phyloP scores from a whole-genome alignment of 2,797 vertebrate species.

The Lutjanus argentimaculatus region DNA sequence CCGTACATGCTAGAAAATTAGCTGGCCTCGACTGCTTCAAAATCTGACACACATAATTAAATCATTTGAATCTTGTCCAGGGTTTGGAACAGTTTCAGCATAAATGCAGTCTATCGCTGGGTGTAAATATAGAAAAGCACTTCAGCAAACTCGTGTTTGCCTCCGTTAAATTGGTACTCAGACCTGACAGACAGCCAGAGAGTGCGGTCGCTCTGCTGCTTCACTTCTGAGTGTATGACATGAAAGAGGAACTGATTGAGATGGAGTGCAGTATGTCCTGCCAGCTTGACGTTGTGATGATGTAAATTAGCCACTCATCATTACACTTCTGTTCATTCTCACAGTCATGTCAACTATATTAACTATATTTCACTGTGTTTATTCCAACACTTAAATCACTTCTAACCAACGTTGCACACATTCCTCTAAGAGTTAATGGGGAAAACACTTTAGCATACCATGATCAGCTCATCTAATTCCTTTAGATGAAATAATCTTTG shows the following conservation, averaged over 20 bases:
- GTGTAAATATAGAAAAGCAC: background rate
- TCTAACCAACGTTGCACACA: no score
- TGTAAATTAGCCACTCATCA: conserved; percentile 27
- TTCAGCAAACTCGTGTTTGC: background rate
- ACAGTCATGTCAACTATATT: background rate
- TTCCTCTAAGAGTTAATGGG: background rate
- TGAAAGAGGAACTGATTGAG: conserved; percentile 24
- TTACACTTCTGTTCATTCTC: background rate
- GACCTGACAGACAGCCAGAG: conserved; percentile 1
- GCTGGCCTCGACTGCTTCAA: no score
- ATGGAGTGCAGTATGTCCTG: conserved; percentile 6
- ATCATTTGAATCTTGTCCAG: background rate
- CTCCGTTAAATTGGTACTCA: conserved; percentile 8
- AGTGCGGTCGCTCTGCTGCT: conserved; percentile 8
- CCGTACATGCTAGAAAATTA: no score
- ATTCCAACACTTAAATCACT: background rate
- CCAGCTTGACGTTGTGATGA: conserved; percentile 2
- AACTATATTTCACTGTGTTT: background rate
- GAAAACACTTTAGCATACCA: background rate
- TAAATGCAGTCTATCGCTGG: background rate
- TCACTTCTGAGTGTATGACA: conserved; percentile 10
- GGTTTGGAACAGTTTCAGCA: background rate
- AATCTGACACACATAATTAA: background rate
- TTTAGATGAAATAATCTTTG: no score
- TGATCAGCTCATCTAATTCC: background rate